Conservation (phyloP, 2,113 vertebrate species). For the Silurus glanis region DNA sequence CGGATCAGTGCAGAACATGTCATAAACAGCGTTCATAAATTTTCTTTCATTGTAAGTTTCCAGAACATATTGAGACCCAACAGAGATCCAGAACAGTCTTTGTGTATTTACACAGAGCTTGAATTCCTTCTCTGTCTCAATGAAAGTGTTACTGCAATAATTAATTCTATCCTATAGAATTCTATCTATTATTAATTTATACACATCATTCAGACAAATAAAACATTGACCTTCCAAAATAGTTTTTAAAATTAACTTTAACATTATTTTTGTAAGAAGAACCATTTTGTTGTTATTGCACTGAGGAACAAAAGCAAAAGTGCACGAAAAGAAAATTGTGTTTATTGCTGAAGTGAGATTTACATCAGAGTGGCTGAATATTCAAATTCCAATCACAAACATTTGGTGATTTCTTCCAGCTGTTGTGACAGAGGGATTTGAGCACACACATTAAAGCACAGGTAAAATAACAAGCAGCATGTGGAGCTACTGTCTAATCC, state of each 20-base stretch:
- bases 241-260: background rate
- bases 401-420: background rate
- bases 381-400: conserved; percentile 21
- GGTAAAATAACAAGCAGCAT: conserved; percentile 43
- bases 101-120: conserved; percentile 12
- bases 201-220: background rate
- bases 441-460: conserved; percentile 19
- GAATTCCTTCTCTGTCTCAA: background rate
- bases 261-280: background rate
- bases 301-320: background rate
- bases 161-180: background rate
- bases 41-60: conserved; percentile 40
- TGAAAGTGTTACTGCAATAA: background rate
- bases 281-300: background rate
- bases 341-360: conserved; percentile 10
- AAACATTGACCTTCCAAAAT: background rate
- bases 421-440: conserved; percentile 31
- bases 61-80: conserved; percentile 32
- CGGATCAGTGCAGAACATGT: background rate
- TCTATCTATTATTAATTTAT: background rate
- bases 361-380: conserved; percentile 25
- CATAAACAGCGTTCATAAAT: conserved; percentile 33
- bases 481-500: conserved; percentile 51
- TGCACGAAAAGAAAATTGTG: background rate
- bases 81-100: background rate